Evolutionary conservation across 1,140 invertebrate species (phyloP).

Genomic region (Acyrthosiphon pisum): DNA sequence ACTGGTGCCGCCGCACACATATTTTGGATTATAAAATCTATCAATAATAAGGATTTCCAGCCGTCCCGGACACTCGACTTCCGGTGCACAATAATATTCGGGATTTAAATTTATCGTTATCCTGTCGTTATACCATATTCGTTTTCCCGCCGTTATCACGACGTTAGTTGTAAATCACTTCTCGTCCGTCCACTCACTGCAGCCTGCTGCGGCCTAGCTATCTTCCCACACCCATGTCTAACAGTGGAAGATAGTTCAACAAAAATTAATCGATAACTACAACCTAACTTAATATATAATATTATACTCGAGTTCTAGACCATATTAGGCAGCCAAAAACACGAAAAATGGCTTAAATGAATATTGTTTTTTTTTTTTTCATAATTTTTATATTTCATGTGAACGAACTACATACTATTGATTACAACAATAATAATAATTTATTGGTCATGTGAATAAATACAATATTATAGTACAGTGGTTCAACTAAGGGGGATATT

Average conservation of each 20-base stretch:
- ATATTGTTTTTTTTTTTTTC: neutral
- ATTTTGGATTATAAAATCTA: neutral
- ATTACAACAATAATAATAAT: neutral
- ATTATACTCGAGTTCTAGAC: neutral
- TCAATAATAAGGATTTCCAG: neutral
- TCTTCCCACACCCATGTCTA: neutral
- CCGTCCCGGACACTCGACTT: neutral
- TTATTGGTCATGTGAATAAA: too few species aligned
- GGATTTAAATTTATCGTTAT: neutral
- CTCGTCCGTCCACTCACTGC: too few species aligned
- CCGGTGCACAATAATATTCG: neutral
- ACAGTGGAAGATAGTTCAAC: neutral
- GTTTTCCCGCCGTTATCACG: neutral
- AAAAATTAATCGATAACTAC: neutral
- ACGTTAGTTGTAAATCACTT: neutral
- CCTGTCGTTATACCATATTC: neutral
- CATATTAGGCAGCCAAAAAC: neutral
- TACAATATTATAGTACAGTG: too few species aligned
- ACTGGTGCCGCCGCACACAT: neutral
- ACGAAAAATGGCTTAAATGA: neutral
- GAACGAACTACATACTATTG: neutral
- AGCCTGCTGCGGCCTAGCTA: neutral
- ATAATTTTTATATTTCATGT: neutral
- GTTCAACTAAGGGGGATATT: too few species aligned
- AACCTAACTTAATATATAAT: neutral